Conservation (phyloP, 2,113 vertebrate genomes). For the Nothocercus julius region DNA sequence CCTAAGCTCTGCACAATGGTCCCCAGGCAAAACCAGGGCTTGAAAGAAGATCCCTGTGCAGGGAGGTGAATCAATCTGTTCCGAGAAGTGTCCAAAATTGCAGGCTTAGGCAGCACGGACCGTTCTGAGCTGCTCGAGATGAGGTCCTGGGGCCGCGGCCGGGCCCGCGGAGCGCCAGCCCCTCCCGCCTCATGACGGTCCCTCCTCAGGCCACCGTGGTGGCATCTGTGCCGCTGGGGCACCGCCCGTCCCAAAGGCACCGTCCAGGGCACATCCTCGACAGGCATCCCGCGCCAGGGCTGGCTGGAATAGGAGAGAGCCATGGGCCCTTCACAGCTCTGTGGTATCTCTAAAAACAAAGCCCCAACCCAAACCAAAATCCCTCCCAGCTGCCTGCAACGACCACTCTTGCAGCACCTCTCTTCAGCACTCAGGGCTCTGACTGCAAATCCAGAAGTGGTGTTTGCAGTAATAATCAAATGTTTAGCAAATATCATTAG, state of each 20-base stretch:
- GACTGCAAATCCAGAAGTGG: neutral
- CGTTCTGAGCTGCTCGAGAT: neutral
- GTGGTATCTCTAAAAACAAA: neutral
- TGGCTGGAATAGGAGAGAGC: neutral
- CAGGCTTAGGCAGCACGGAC: neutral
- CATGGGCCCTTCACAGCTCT: too few relatives aligned
- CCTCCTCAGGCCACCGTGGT: neutral
- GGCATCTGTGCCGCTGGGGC: neutral
- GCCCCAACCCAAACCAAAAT: neutral
- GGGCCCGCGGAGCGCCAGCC: neutral
- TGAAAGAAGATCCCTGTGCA: neutral
- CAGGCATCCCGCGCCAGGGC: neutral
- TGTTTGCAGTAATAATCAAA: neutral
- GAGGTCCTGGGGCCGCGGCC: neutral
- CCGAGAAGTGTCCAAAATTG: neutral
- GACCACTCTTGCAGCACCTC: neutral
- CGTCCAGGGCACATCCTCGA: neutral
- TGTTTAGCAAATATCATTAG: slow-evolving; percentile 41
- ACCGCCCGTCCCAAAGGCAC: neutral
- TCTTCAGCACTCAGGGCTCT: neutral
- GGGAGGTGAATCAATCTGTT: neutral
- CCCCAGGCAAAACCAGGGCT: neutral
- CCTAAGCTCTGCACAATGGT: neutral
- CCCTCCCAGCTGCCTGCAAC: neutral
- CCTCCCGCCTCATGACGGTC: too few relatives aligned